Conservation (phyloP, 2,113 vertebrate genomes). For the Dasyprocta punctata region DNA sequence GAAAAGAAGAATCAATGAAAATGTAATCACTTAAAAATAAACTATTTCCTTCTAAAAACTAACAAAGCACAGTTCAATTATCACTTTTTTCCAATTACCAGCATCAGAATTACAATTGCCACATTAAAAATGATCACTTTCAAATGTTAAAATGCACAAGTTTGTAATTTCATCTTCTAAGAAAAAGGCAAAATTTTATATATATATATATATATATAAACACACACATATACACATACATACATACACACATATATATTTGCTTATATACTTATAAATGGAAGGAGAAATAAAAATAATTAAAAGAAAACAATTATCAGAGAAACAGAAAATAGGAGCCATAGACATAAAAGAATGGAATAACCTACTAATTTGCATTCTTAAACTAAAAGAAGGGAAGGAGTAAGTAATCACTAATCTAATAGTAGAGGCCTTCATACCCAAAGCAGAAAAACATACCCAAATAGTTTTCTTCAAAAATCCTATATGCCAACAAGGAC, state of each 20-base stretch:
- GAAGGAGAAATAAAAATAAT: constrained; percentile 5
- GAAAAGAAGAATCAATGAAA: neutral
- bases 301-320: neutral
- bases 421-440: neutral
- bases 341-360: neutral
- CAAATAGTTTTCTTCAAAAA: constrained; percentile 33
- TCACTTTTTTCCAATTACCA: neutral
- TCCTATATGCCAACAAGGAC: neutral
- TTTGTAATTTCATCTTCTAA: neutral
- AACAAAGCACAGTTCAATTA: neutral
- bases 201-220: neutral
- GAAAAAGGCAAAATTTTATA: neutral
- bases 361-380: neutral
- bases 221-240: too few species aligned
- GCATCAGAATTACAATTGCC: neutral
- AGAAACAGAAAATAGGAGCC: neutral
- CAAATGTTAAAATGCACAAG: neutral
- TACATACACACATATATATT: neutral
- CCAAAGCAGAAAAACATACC: constrained; percentile 8
- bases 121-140: constrained; percentile 9
- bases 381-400: neutral
- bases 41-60: neutral
- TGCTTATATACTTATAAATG: constrained; percentile 7
- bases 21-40: constrained; percentile 19
- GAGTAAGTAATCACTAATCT: neutral